A percentile compares a stretch with the other conserved stretches of the same genome.
These are phyloP conservation scores for Odobenus rosmarus DNA, from an alignment of 2,113 vertebrate species.

Conservation along the genomic window DNA sequence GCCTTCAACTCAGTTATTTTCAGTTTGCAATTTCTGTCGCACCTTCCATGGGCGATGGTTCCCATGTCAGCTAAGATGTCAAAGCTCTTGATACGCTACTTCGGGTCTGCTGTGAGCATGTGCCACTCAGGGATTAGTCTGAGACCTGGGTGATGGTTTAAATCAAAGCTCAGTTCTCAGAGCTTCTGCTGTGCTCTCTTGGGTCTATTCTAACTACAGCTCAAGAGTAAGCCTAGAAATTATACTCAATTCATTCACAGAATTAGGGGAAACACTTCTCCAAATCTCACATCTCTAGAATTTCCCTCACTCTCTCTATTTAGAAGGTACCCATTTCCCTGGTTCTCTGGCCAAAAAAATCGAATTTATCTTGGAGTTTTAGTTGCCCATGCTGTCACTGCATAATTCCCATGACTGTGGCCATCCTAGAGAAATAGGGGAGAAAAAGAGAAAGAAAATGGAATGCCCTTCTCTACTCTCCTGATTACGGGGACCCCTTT, in stretches of 20 bases:
- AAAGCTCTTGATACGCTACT: background rate
- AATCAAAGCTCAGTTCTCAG: background rate
- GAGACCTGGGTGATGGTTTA: background rate
- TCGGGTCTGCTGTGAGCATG: background rate
- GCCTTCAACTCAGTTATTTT: background rate
- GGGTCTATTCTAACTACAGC: background rate
- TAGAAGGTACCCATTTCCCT: background rate
- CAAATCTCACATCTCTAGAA: background rate
- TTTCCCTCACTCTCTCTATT: background rate
- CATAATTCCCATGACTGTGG: background rate
- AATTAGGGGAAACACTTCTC: background rate
- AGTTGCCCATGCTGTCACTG: background rate
- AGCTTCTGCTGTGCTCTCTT: background rate
- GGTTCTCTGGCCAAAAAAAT: background rate
- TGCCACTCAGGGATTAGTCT: background rate
- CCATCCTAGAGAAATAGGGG: background rate
- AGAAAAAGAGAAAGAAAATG: background rate
- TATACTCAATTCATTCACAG: background rate
- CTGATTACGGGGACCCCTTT: background rate
- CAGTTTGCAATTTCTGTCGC: background rate
- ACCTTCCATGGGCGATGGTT: background rate
- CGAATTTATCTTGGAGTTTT: background rate
- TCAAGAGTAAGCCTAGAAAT: background rate
- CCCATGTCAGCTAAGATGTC: background rate
- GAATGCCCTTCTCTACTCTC: background rate